Conservation (phyloP, 92 coral and sea anemone genomes). For the Isaurus tuberculatus region DNA sequence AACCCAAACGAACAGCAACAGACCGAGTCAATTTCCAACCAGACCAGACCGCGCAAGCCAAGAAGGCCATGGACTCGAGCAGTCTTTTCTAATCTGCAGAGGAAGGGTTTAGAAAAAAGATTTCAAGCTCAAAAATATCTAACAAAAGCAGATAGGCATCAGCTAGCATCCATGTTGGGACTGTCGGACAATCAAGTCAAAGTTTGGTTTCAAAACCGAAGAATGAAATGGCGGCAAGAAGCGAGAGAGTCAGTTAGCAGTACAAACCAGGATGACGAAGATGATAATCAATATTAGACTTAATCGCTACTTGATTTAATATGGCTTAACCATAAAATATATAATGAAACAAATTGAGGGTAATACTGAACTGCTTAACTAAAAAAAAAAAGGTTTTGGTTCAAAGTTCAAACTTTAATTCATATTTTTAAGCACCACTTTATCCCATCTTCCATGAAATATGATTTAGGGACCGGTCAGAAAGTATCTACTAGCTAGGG, state of each 20-base stretch:
- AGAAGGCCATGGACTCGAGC: slow-evolving; percentile 99
- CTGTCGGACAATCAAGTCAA: slow-evolving; percentile 96
- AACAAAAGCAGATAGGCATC: slow-evolving; percentile 96
- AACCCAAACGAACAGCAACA: slow-evolving; percentile 54
- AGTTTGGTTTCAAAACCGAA: slow-evolving; percentile 96
- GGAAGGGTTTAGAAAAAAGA: slow-evolving; percentile 94
- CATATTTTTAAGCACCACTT: too few species aligned
- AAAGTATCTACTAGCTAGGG: too few species aligned
- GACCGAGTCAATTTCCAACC: slow-evolving; percentile 63
- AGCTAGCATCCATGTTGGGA: slow-evolving; percentile 97
- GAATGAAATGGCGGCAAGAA: slow-evolving; percentile 99
- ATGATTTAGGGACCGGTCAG: too few species aligned
- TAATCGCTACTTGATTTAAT: not conserved
- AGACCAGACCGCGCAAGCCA: slow-evolving; percentile 82
- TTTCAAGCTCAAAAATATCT: slow-evolving; percentile 94
- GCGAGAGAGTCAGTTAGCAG: slow-evolving; percentile 88
- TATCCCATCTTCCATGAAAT: too few species aligned
- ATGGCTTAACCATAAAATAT: not conserved
- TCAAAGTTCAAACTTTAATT: too few species aligned
- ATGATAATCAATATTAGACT: slow-evolving; percentile 1
- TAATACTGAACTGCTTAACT: too few species aligned
- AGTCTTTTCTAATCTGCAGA: slow-evolving; percentile 93
- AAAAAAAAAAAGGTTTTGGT: too few species aligned
- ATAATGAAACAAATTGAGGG: too few species aligned
- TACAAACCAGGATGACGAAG: slow-evolving; percentile 74